Evolutionary conservation across 2,113 vertebrate genomes (phyloP), one percentile per base, ranked within the genome.

Genomic region (Ancistrus triradiatus): DNA sequence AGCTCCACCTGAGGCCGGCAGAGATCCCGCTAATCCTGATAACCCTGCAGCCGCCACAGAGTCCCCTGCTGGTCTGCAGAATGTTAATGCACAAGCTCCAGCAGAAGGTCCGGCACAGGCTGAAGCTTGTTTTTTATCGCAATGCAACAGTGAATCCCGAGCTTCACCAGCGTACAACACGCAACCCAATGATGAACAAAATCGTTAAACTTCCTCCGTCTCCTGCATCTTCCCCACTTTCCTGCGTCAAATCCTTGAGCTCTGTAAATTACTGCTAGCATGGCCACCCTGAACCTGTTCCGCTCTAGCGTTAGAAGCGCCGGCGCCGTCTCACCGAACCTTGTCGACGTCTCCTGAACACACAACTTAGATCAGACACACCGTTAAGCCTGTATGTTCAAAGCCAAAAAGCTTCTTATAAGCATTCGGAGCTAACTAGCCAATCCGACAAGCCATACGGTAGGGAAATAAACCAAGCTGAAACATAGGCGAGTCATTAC

Each of bases 221-320:
- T 38, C 35, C 42, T 61, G 8, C 27, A 67, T 40, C 49, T 57
- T 3, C 69, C 72, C 44, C 27, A 19, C n/a, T 42, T 42, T 42
- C 38, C n/a, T 15, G 13, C 25, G 10, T 31, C 75, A 74, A 76
- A 65, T 77, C 74, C 76, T 76, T 74, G 66, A 89, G 87, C 85
- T 80, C 77, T 86, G 84, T 87, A 88, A 83, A 90, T 91, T 90
- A 88, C 85, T 80, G 85, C 86, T 85, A 87, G 91, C 91, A 91
- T 93, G 89, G 88, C 87, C 81, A 86, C 85, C 79, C 84, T 77
- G 80, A 82, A 77, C 81, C 77, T 75, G 84, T 84, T 81, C 78
- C 63, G 79, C 67, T 79, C 17, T 66, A 21, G 47, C 42, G 43
- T 47, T 56, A 47, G 50, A 40, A 47, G 27, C n/a, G 13, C 28